phyloP scores from a whole-genome alignment of 2,888 invertebrate genomes.

The Dryadula phaetusa region DNA sequence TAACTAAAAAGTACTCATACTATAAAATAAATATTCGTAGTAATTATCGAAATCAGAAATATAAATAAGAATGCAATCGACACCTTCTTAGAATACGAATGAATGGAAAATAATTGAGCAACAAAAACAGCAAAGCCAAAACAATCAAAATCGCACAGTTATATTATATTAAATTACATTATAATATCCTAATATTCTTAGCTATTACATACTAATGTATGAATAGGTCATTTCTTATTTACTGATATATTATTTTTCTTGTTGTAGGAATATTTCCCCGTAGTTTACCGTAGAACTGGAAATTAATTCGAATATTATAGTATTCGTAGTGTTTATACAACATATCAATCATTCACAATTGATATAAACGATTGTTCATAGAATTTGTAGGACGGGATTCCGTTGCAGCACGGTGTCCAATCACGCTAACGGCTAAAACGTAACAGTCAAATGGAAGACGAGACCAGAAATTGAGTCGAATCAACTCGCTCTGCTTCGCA shows the following conservation, averaged over 20 bases:
- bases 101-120: not conserved
- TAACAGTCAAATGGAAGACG: constrained; percentile 46
- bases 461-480: constrained; percentile 50
- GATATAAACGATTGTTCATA: constrained; percentile 25
- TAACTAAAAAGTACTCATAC: not conserved
- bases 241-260: too few species aligned
- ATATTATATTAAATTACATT: constrained; percentile 3
- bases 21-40: not conserved
- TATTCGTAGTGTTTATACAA: not conserved
- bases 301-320: not conserved
- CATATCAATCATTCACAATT: constrained; percentile 6
- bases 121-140: not conserved
- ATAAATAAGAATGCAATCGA: not conserved
- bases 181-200: not conserved
- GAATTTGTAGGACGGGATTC: constrained; percentile 30
- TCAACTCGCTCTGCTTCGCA: constrained; percentile 49
- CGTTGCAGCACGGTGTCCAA: constrained; percentile 44
- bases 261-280: too few species aligned
- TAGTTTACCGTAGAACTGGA: not conserved
- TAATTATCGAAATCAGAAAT: not conserved
- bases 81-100: not conserved
- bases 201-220: too few species aligned
- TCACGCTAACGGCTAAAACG: constrained; percentile 48
- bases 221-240: too few species aligned
- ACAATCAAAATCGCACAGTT: not conserved